Base-by-base conservation (phyloP, 2,888 invertebrate species). In the Scelioninae gen. 2 region DNA sequence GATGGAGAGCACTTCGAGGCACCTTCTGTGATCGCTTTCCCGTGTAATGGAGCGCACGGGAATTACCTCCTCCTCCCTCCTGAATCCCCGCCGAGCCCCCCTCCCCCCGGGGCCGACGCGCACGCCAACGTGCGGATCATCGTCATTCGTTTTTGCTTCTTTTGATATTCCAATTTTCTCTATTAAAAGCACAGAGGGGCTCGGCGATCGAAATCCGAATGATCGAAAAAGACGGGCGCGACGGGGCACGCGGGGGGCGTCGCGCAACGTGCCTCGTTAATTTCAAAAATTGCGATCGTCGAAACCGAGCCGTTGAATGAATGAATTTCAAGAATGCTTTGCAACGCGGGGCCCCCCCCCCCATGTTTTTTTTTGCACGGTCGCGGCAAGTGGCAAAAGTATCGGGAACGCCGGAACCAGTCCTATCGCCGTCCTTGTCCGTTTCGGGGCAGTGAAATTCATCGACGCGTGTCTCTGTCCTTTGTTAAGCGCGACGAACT, bases 1-100 rank as follows among this genome's bases (percentile, higher is more conserved):
- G 70, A 67, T 74, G 72, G 74, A 76, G 75, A 72, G 65, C 72
- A 72, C 77, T 74, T 75, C 74, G 74, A 77, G 65, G 55, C 75
- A 74, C 74, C 71, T 73, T 74, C 75, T 75, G 74, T 73, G 72
- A 75, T 68, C 76, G 73, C 73, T 75, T 76, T 76, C 68, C 76
- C 73, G 74, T 75, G 74, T 76, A 73, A 76, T 76, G 68, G 73
- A 73, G 74, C 76, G 73, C 72, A 65, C 61, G 31, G n/a, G 72
- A 65, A 72, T 72, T 61, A 69, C 61, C 50, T 45, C 68, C 67
- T 4, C 39, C n/a, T n/a, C n/a, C n/a, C n/a, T n/a, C n/a, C n/a
- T n/a, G n/a, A n/a, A n/a, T n/a, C n/a, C n/a, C n/a, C n/a, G n/a
- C n/a, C n/a, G n/a, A n/a, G n/a, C n/a, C n/a, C n/a, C n/a, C n/a